Conservation (phyloP, 2,797 vertebrate species). For the Heliangelus exortis region DNA sequence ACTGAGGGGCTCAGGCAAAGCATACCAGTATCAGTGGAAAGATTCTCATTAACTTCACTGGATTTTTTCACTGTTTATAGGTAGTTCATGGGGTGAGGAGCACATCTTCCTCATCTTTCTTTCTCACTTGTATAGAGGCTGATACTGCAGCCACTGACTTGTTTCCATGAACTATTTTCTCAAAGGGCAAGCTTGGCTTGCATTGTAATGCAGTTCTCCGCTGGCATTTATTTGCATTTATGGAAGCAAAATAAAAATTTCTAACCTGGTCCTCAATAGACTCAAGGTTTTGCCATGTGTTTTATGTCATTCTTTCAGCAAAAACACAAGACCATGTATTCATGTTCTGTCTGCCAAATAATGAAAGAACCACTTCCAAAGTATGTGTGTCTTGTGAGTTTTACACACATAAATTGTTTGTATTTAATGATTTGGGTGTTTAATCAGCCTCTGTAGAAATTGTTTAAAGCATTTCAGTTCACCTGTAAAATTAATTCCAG, state of each 20-base stretch:
- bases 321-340: background rate
- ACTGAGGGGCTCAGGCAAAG: background rate
- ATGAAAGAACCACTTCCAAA: background rate
- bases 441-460: background rate
- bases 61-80: background rate
- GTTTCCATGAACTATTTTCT: background rate
- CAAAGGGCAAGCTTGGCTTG: background rate
- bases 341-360: background rate
- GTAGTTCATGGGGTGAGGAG: background rate
- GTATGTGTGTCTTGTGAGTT: background rate
- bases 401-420: background rate
- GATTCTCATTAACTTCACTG: background rate
- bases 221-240: background rate
- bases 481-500: background rate
- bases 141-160: background rate
- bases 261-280: background rate
- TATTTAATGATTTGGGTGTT: background rate
- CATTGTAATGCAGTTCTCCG: background rate
- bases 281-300: background rate
- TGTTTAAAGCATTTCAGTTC: background rate
- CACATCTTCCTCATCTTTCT: background rate
- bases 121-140: background rate
- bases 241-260: background rate
- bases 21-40: background rate
- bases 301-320: background rate